phyloP scores from a whole-genome alignment of 2,797 vertebrate genomes.

The Hoplostethus mediterraneus region DNA sequence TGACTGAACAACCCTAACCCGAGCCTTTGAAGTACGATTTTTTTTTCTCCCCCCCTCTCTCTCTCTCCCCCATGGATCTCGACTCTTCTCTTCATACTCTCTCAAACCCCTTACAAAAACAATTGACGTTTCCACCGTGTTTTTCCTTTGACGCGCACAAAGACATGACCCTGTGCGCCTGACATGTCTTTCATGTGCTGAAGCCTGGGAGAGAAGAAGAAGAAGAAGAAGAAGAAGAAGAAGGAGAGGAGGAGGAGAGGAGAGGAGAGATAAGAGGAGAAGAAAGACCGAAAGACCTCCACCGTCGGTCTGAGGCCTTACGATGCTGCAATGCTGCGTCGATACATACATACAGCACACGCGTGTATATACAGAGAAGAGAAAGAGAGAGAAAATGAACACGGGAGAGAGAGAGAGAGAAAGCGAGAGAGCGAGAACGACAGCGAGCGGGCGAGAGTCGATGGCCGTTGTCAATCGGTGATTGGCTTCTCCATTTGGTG shows the following conservation, averaged over 20 bases:
- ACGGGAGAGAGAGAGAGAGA: conserved; percentile 54
- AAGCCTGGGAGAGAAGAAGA: conserved; percentile 37
- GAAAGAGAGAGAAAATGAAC: conserved; percentile 33
- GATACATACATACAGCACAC: neutral
- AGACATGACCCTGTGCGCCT: conserved; percentile 54
- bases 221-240: conserved; percentile 24
- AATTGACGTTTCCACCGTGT: conserved; percentile 71
- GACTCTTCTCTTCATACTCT: conserved; percentile 35
- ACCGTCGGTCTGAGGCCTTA: neutral
- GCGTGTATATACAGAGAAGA: conserved; percentile 4
- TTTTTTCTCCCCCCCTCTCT: no score
- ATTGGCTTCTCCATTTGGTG: conserved; percentile 77
- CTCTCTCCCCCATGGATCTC: conserved; percentile 64
- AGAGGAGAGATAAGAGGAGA: conserved; percentile 51
- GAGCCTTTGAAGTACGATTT: conserved; percentile 71
- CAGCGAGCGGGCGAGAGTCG: conserved; percentile 29
- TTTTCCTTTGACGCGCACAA: conserved; percentile 39
- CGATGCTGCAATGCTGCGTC: neutral
- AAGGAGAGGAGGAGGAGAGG: conserved; percentile 12
- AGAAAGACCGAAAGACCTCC: conserved; percentile 49
- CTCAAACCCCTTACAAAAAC: conserved; percentile 55
- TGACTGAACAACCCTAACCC: conserved; percentile 65
- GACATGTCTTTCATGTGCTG: conserved; percentile 71
- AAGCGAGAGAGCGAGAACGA: conserved; percentile 12
- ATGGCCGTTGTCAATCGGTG: conserved; percentile 73